Evolutionary conservation across 2,888 invertebrate genomes (phyloP).

Genomic region (Eupelmus urozonus): DNA sequence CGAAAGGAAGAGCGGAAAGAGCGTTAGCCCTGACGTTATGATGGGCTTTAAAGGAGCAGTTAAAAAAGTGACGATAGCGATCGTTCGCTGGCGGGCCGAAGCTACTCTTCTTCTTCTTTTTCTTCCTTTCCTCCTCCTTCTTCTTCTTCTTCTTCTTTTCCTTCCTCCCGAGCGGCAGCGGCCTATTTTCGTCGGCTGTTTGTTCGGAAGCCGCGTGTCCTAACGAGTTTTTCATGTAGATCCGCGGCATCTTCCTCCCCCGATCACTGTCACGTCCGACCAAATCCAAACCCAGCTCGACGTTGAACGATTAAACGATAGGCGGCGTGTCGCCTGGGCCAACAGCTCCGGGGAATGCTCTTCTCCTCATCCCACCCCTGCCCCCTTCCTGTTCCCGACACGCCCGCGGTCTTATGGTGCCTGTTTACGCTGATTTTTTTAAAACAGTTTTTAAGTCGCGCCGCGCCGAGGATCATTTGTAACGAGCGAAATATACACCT

Average conservation of each 20-base stretch:
- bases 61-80: constrained; percentile 55
- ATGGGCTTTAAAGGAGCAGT: constrained; percentile 33
- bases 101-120: neutral
- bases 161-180: no score
- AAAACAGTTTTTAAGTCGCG: constrained; percentile 3
- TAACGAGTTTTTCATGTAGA: constrained; percentile 51
- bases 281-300: neutral
- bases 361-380: no score
- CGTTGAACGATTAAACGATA: constrained; percentile 27
- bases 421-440: constrained; percentile 10
- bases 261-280: neutral
- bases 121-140: no score
- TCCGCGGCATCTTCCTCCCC: neutral
- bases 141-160: neutral
- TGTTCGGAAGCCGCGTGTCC: constrained; percentile 1
- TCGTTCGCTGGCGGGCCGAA: neutral
- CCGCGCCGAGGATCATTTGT: constrained; percentile 32
- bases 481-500: constrained; percentile 14
- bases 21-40: constrained; percentile 16
- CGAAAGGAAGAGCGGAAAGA: constrained; percentile 16
- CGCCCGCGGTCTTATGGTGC: no score
- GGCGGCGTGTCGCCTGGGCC: neutral
- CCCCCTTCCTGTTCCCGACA: no score
- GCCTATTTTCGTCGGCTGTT: constrained; percentile 43
- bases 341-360: no score